Evolutionary conservation across 2,113 vertebrate species (phyloP).

Genomic region (Cromileptes altivelis): DNA sequence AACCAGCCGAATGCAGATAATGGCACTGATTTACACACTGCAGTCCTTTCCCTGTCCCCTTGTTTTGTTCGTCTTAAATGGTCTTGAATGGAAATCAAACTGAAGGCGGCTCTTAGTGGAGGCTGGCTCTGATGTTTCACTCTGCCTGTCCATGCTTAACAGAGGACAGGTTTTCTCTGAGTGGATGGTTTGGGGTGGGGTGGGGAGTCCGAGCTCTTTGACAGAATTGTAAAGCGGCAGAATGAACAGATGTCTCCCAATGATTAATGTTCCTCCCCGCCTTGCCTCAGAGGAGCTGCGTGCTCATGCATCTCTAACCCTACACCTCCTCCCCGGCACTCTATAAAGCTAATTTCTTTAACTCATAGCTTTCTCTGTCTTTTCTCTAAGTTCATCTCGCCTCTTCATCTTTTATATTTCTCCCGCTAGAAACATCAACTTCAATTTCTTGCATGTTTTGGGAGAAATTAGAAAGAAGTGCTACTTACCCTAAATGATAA

Average conservation of each 20-base stretch:
- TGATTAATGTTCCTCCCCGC: conserved; percentile 84
- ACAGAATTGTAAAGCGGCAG: conserved; percentile 83
- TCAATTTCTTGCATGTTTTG: background rate
- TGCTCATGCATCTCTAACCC: conserved; percentile 74
- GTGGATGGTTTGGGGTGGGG: conserved; percentile 32
- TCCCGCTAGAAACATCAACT: background rate
- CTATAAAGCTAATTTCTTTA: conserved; percentile 63
- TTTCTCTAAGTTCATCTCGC: conserved; percentile 16
- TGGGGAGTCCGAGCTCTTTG: conserved; percentile 70
- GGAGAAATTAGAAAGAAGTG: background rate
- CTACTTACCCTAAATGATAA: background rate
- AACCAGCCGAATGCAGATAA: conserved; percentile 10
- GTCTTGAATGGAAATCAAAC: conserved; percentile 59
- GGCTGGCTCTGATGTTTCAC: conserved; percentile 71
- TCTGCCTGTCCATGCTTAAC: conserved; percentile 68
- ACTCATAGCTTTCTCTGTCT: conserved; percentile 34
- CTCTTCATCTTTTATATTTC: conserved; percentile 6
- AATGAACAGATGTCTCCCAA: conserved; percentile 85
- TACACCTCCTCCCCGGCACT: conserved; percentile 47
- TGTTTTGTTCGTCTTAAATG: conserved; percentile 62
- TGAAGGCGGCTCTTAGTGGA: conserved; percentile 55
- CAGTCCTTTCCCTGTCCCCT: background rate
- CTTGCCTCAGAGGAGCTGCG: conserved; percentile 73
- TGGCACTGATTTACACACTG: conserved; percentile 23
- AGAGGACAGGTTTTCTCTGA: conserved; percentile 64